Evolutionary conservation across 2,888 invertebrate species (phyloP), one percentile per base, ranked within the genome.

Genomic region (Dryobota labecula): DNA sequence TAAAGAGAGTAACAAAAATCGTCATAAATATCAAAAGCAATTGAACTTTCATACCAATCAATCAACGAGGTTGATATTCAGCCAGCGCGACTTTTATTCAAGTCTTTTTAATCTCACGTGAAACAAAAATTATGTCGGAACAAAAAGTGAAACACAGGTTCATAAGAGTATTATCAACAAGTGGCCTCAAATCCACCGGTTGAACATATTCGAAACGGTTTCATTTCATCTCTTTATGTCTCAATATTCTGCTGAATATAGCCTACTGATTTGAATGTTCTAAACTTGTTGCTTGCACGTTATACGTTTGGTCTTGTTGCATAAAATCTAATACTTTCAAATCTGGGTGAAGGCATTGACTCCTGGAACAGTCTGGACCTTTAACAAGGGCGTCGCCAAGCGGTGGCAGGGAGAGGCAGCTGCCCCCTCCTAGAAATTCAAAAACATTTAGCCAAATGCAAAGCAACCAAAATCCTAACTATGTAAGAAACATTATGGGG

Each of bases 121-220:
- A 33, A 68, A 68, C 45, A 33, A 15, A 43, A 30, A 53, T 45
- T 20, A 67, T 36, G 30, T 76, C 8, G 27, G 68, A 62, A 75
- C 30, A 76, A 66, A 65, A 33, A 66, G 9, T 15, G 51, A 76
- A 56, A 76, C 66, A 64, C 41, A 18, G 53, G n/a, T 43, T 30
- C 57, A 41, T 49, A 69, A 27, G 58, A 27, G 45, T 51, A 27
- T 49, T 13, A 54, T 75, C 78, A 75, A 75, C 74, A 75, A 75
- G 74, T 75, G 72, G 71, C 13, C n/a, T 49, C 56, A 41, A 43
- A 60, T 57, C 73, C 63, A 76, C 79, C 33, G 53, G 76, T 79
- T 79, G 79, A 76, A 79, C 63, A 43, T 66, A 47, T 73, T 58
- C 60, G 13, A 27, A 43, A 66, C 43, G 41, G 24, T 30, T 71